Evolutionary conservation across 1,140 invertebrate species (phyloP).

Genomic region (Thalassaphorura encarpata): DNA sequence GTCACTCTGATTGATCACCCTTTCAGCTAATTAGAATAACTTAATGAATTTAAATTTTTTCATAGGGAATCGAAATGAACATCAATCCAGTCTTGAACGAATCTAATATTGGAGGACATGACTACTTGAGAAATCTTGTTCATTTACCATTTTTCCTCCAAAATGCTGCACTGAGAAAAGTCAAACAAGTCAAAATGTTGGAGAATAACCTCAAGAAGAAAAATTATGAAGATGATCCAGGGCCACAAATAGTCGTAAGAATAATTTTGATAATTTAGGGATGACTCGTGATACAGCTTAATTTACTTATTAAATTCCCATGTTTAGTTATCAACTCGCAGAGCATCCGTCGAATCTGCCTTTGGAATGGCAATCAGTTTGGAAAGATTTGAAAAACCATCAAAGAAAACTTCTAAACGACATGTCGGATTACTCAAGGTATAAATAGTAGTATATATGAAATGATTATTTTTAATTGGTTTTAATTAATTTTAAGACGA

Average conservation of each 20-base stretch:
- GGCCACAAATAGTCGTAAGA: constrained; percentile 26
- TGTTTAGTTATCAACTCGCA: constrained; percentile 53
- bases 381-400: constrained; percentile 26
- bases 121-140: constrained; percentile 91
- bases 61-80: constrained; percentile 81
- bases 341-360: constrained; percentile 63
- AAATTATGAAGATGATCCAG: constrained; percentile 27
- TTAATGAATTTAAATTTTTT: too few species aligned
- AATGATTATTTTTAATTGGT: constrained; percentile 1
- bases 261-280: too few species aligned
- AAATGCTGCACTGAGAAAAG: constrained; percentile 83
- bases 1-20: background rate
- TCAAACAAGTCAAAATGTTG: constrained; percentile 47
- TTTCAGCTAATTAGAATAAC: too few species aligned
- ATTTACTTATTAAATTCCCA: background rate
- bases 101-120: constrained; percentile 61
- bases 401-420: constrained; percentile 23
- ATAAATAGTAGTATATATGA: too few species aligned
- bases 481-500: constrained; percentile 48
- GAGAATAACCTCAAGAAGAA: constrained; percentile 23
- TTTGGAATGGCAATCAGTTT: constrained; percentile 40
- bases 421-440: too few species aligned
- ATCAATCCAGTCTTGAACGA: constrained; percentile 72
- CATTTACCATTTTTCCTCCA: constrained; percentile 96
- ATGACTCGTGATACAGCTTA: too few species aligned